Evolutionary conservation across 2,113 vertebrate species (phyloP).

Genomic region (Sclerurus mexicanus): DNA sequence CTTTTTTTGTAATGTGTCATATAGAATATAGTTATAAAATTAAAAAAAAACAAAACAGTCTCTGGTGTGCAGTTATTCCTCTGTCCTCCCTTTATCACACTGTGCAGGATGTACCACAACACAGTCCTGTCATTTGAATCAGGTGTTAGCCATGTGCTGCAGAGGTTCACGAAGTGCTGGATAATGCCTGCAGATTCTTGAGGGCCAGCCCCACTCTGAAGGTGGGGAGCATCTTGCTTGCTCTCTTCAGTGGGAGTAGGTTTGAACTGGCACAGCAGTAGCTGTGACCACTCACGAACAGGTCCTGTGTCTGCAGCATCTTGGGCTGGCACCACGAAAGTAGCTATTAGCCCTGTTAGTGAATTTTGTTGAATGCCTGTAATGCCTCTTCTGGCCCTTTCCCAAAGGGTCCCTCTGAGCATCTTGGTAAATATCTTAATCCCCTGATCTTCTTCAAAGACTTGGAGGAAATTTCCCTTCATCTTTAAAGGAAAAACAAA

Average conservation of each 20-base stretch:
- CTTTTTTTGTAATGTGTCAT: background rate
- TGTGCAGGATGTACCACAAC: background rate
- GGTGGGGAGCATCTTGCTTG: background rate
- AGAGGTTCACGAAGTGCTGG: background rate
- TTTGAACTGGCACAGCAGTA: background rate
- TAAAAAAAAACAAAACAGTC: background rate
- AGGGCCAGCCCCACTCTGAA: background rate
- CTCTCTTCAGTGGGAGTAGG: background rate
- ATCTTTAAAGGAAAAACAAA: background rate
- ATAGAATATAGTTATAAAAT: background rate
- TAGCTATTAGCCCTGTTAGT: background rate
- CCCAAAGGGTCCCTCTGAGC: background rate
- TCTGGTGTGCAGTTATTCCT: background rate
- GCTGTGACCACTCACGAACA: background rate
- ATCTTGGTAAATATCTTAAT: background rate
- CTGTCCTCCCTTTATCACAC: background rate
- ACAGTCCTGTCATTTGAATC: background rate
- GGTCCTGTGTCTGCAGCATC: background rate
- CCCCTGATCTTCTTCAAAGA: background rate
- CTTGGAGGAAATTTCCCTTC: background rate
- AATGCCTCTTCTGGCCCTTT: background rate
- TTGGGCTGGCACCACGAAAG: background rate
- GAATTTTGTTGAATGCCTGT: background rate
- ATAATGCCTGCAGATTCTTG: background rate
- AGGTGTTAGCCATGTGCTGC: background rate